Evolutionary conservation across 2,888 invertebrate genomes (phyloP), one percentile per base, ranked within the genome.

Genomic region (Protonemura montana): DNA sequence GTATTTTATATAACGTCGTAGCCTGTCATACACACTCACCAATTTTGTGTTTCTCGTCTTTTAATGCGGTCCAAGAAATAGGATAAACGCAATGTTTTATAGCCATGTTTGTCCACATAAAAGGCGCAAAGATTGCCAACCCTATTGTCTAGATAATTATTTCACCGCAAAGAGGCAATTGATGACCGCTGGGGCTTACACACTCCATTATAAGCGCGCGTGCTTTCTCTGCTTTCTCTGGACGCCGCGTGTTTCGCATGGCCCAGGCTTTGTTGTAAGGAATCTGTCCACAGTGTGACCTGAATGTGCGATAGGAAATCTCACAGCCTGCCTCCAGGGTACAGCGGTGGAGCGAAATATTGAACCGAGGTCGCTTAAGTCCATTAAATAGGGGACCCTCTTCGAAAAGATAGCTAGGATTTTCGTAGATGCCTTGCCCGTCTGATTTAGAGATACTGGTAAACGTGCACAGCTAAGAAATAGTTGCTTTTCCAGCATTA

Each of bases 231-330:
- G 59, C 59, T 21, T 59, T 59, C 59, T 59, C 59, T 59, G 59
- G 59, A 59, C 59, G 21, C 59, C 21, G 59, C 21, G 59, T 59
- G 59, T 21, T 35, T 59, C 59, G 59, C 1, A 21, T 35, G 35
- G 35, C 5, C 35, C 35, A 21, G 59, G 59, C 59, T 59, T 59
- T 59, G 59, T 59, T 59, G 59, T 59, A 59, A 59, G 59, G 59
- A 59, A 59, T 59, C 59, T 59, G 59, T 59, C 59, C 59, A 21
- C 59, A 59, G 59, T 59, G 59, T 59, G 59, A 59, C 59, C 59
- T 21, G 59, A 59, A 59, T 59, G 59, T 59, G 59, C 21, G 59
- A 59, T 59, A 59, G 59, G 59, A 59, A 59, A 59, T 59, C 59
- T 59, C 3, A 2, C 59, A 59, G 59, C 59, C 21, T 21, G 59